Conservation (phyloP, 2,888 invertebrate species). For the Ichneumoninae sp. region DNA sequence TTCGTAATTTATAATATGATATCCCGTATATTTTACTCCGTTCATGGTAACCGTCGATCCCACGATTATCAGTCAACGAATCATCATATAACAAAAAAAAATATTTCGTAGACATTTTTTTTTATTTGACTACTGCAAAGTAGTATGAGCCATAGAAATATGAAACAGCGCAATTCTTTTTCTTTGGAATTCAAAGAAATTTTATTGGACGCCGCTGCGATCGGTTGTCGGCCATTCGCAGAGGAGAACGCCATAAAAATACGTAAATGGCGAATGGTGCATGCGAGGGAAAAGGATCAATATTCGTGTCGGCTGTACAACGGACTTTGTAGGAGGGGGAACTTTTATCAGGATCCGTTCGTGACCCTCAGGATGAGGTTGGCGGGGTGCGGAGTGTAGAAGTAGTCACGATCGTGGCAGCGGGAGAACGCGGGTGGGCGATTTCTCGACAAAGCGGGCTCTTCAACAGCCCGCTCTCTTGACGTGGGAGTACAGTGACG, state of each 20-base stretch:
- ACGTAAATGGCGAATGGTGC: constrained; percentile 52
- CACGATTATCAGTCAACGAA: constrained; percentile 10
- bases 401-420: constrained; percentile 62
- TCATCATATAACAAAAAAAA: neutral
- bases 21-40: constrained; percentile 41
- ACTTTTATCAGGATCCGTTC: constrained; percentile 71
- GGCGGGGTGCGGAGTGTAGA: constrained; percentile 55
- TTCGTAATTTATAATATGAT: constrained; percentile 76
- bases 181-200: neutral
- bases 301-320: constrained; percentile 71
- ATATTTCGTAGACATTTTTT: too few species aligned
- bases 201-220: constrained; percentile 21
- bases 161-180: neutral
- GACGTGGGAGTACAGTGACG: constrained; percentile 62
- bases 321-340: constrained; percentile 63
- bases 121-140: neutral
- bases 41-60: constrained; percentile 15
- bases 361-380: constrained; percentile 60
- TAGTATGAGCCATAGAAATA: neutral
- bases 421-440: constrained; percentile 66
- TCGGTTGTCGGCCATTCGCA: constrained; percentile 37
- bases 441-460: constrained; percentile 67
- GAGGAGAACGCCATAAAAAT: constrained; percentile 48
- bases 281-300: constrained; percentile 70
- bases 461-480: constrained; percentile 61